A percentile compares a stretch with the other conserved stretches of the same genome.
phyloP scores from a whole-genome alignment of 1,140 invertebrate genomes.

The Brachystomella parvula region DNA sequence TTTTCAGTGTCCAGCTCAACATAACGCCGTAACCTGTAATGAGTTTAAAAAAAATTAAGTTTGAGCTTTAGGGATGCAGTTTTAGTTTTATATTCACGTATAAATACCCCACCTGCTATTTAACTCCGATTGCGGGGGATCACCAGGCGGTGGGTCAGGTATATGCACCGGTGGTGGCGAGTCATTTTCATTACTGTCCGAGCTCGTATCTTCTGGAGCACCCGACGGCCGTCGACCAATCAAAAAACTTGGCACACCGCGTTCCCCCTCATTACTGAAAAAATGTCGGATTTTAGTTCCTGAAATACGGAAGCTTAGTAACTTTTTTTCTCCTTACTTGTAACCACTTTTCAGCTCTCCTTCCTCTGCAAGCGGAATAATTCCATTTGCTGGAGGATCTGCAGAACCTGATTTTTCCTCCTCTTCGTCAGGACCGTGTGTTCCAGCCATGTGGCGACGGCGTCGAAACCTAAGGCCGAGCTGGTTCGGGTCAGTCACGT shows the following conservation, averaged over 20 bases:
- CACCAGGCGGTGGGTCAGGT: slow-evolving; percentile 30
- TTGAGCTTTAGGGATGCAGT: not conserved
- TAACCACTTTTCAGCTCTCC: not conserved
- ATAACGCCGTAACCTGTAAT: slow-evolving; percentile 19
- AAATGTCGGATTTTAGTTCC: not conserved
- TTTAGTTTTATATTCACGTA: not conserved
- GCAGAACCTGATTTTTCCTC: not conserved
- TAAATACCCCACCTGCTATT: slow-evolving; percentile 24
- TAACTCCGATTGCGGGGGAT: slow-evolving; percentile 32
- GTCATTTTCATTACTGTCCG: slow-evolving; percentile 28
- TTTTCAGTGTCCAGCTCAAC: slow-evolving; percentile 21
- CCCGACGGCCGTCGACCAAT: slow-evolving; percentile 31
- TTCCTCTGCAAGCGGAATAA: not conserved
- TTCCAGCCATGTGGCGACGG: slow-evolving; percentile 41
- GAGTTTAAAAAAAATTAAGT: not conserved
- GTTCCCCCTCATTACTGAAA: slow-evolving; percentile 27
- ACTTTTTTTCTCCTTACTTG: no score
- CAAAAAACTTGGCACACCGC: slow-evolving; percentile 34
- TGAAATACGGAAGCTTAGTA: not conserved
- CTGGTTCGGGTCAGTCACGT: slow-evolving; percentile 63
- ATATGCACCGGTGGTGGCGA: slow-evolving; percentile 14
- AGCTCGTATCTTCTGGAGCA: slow-evolving; percentile 31
- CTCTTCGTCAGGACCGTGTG: slow-evolving; percentile 7
- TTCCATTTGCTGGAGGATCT: not conserved
- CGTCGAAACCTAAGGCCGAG: slow-evolving; percentile 64